Evolutionary conservation across 2,888 invertebrate genomes (phyloP), one percentile per base, ranked within the genome.

Genomic region (Eubasilissa splendida): DNA sequence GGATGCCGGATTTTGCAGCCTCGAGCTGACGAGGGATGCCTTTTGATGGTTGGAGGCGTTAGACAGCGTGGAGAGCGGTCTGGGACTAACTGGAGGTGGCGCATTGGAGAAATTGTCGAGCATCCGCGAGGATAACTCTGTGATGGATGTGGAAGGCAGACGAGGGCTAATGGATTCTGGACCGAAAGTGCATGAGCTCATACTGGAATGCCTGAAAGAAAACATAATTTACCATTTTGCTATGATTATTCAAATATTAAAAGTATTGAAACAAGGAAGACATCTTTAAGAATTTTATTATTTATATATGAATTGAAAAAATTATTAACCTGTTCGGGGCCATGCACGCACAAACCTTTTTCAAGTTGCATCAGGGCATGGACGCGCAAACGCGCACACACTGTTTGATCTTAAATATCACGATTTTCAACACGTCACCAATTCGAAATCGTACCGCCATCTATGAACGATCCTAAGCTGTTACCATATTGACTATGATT

Each of bases 101-200:
- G 76, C 52, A 42, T 73, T 50, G 80, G 60, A 66, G 82, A 83
- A 68, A 50, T 14, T 50, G 68, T 82, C 83, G 10, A 82, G 58
- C 80, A 83, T 79, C n/a, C 82, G 70, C 11, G 81, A 77, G 14
- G 83, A 82, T 11, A 83, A 71, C 74, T 84, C 84, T 2, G 82
- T 80, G 65, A 84, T 83, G 11, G 84, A 83, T 3, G 83, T 75
- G 1, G 84, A 82, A 2, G 84, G 83, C 10, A 82, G 80, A 14
- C 82, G 79, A 10, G 81, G 82, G 65, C 68, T 50, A 42, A 63
- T 71, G n/a, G 76, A 71, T 10, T 60, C 76, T 8, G 65, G 59
- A 33, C 60, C 70, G 22, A 59, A 76, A 9, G 70, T 59, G 76
- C 63, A 53, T 50, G 76, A 76, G 60, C 80, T 76, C 52, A 70